Evolutionary conservation across 2,888 invertebrate genomes (phyloP).

Genomic region (Ormyrus thymus): DNA sequence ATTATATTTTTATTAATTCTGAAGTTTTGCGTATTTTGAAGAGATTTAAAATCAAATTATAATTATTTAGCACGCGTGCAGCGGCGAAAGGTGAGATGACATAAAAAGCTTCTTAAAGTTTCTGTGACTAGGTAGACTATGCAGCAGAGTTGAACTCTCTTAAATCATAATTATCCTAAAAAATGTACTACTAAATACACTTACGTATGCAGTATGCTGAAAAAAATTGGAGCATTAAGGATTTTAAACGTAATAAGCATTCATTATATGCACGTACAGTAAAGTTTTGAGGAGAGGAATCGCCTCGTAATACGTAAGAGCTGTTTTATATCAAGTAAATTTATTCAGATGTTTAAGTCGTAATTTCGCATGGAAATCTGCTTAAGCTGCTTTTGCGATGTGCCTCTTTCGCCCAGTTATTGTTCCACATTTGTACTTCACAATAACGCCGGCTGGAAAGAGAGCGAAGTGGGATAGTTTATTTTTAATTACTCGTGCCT

Average conservation of each 20-base stretch:
- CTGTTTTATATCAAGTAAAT: constrained; percentile 15
- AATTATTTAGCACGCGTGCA: too few species aligned
- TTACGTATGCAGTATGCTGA: too few species aligned
- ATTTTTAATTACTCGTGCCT: neutral
- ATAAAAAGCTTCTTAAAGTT: too few species aligned
- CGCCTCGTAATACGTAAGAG: neutral
- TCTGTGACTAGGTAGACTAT: too few species aligned
- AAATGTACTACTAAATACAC: too few species aligned
- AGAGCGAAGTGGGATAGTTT: neutral
- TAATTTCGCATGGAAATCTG: constrained; percentile 34
- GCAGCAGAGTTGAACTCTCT: too few species aligned
- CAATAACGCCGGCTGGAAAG: neutral
- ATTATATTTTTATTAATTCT: too few species aligned
- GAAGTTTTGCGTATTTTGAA: too few species aligned
- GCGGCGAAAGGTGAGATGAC: too few species aligned
- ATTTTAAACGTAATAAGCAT: neutral
- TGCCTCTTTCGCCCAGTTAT: neutral
- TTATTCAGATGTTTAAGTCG: constrained; percentile 15
- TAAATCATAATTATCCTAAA: too few species aligned
- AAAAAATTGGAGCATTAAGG: neutral
- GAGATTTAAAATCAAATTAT: too few species aligned
- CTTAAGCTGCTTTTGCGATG: constrained; percentile 1
- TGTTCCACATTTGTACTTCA: neutral
- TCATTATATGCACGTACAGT: neutral
- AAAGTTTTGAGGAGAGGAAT: neutral